Conservation (phyloP, 2,113 vertebrate genomes). For the Gracilinanus agilis region DNA sequence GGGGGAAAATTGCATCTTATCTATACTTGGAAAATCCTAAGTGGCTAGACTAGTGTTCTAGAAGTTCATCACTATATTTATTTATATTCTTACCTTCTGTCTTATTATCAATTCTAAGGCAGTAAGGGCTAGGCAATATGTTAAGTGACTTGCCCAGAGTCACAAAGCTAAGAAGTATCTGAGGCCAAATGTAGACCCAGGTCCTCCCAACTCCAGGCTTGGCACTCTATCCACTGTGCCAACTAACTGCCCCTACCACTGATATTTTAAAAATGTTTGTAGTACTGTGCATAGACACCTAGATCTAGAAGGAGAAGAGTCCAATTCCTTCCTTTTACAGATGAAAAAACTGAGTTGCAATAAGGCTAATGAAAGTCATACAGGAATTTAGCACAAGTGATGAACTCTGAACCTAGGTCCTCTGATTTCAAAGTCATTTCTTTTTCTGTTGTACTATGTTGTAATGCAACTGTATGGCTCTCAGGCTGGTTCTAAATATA, state of each 20-base stretch:
- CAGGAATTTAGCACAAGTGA: not conserved
- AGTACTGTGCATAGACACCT: not conserved
- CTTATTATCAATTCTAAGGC: no score
- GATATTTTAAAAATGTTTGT: not conserved
- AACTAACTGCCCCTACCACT: not conserved
- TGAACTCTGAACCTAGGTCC: not conserved
- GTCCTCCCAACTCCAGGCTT: no score
- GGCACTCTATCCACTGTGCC: no score
- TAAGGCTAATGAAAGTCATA: not conserved
- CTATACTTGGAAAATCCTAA: no score
- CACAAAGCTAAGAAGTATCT: no score
- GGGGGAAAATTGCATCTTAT: not conserved
- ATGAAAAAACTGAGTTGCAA: not conserved
- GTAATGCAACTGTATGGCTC: not conserved
- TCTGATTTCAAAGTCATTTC: not conserved
- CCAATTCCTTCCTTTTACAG: not conserved
- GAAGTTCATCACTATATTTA: no score
- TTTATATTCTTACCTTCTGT: no score
- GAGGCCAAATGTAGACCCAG: no score
- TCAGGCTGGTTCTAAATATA: not conserved
- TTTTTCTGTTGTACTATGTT: not conserved
- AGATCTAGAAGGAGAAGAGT: not conserved
- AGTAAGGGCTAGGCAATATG: no score
- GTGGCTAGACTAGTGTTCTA: no score
- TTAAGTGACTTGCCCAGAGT: no score